A percentile compares a stretch with the other conserved stretches of the same genome.
Evolutionary conservation across 2,113 vertebrate species (phyloP).

Genomic region (Clarias gariepinus): DNA sequence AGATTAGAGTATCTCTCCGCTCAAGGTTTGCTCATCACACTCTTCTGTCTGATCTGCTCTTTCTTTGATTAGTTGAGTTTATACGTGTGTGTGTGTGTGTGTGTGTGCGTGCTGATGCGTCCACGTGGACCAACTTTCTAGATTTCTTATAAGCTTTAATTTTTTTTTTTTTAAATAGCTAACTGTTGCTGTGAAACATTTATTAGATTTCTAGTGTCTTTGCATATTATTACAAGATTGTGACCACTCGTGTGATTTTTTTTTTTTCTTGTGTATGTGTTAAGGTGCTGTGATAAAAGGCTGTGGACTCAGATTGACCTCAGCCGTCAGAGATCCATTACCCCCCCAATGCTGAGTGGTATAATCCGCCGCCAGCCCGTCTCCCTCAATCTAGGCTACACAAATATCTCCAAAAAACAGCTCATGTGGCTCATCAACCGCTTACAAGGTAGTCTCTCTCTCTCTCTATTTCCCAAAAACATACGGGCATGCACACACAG

Average conservation of each 20-base stretch:
- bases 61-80: neutral
- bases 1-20: neutral
- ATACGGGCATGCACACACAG: too few species aligned
- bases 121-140: neutral
- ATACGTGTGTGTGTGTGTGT: neutral
- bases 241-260: neutral
- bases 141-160: neutral
- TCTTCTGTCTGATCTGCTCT: neutral
- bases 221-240: neutral
- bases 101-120: neutral
- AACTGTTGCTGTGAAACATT: neutral
- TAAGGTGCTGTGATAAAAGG: conserved; percentile 87
- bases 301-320: conserved; percentile 88
- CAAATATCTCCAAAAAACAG: conserved; percentile 93
- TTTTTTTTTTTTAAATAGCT: neutral
- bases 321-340: conserved; percentile 86
- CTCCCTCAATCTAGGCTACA: conserved; percentile 85
- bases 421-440: conserved; percentile 92
- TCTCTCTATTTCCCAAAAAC: neutral
- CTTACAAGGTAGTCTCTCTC: conserved; percentile 74
- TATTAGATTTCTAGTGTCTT: neutral
- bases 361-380: conserved; percentile 86
- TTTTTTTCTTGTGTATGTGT: neutral
- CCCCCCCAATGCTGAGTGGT: conserved; percentile 88
- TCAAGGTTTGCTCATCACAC: neutral